Conservation (phyloP, 2,797 vertebrate species). For the Eleutherodactylus coqui region DNA sequence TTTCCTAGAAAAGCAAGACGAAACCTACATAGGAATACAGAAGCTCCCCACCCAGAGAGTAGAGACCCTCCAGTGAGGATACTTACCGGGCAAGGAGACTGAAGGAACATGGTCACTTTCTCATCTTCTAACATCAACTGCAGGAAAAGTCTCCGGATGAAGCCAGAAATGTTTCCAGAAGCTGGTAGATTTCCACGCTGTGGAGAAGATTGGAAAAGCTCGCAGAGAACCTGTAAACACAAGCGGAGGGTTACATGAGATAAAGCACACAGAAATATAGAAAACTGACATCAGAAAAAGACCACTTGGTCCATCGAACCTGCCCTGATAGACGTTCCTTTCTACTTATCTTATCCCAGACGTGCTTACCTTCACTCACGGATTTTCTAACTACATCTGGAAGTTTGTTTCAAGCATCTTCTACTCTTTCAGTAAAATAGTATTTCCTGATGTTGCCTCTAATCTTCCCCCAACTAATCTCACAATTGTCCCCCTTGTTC, state of each 20-base stretch:
- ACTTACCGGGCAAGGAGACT: slow-evolving; percentile 96
- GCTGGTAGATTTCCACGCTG: slow-evolving; percentile 90
- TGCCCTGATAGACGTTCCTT: too few species aligned
- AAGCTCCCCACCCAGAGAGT: not conserved
- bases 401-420: too few species aligned
- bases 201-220: slow-evolving; percentile 96
- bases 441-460: too few species aligned
- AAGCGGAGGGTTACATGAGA: slow-evolving; percentile 46
- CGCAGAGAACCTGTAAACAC: slow-evolving; percentile 91
- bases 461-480: too few species aligned
- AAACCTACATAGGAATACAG: not conserved
- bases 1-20: not conserved
- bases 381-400: too few species aligned
- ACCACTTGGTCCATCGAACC: too few species aligned
- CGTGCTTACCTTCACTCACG: too few species aligned
- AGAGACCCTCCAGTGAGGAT: not conserved
- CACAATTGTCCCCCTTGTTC: too few species aligned
- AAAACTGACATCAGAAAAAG: too few species aligned
- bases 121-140: slow-evolving; percentile 99
- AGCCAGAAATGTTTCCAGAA: slow-evolving; percentile 97
- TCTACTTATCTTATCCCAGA: too few species aligned
- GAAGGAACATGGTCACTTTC: slow-evolving; percentile 98
- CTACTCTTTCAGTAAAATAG: too few species aligned
- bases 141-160: slow-evolving; percentile 94
- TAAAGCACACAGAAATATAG: too few species aligned